Percentiles rank a stretch among this genome's conserved stretches.
Conservation (phyloP, 2,888 invertebrate genomes). For the Spilarctia lutea region DNA sequence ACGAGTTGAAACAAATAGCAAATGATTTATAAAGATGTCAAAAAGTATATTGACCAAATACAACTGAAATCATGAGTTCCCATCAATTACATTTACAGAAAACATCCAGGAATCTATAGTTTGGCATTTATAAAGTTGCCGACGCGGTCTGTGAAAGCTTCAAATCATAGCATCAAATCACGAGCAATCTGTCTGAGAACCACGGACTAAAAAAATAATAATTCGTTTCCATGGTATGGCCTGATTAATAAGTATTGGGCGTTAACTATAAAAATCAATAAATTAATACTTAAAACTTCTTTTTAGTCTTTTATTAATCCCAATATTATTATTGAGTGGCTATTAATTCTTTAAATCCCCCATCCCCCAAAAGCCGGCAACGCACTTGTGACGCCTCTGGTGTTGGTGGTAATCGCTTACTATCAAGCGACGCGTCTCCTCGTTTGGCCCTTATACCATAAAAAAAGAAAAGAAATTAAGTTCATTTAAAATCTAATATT, state of each 20-base stretch:
- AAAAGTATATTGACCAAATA: slow-evolving; percentile 15
- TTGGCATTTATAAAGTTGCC: slow-evolving; percentile 62
- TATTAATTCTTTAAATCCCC: too few relatives aligned
- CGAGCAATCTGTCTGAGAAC: slow-evolving; percentile 79
- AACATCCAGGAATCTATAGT: slow-evolving; percentile 39
- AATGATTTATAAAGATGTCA: background rate
- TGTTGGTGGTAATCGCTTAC: too few relatives aligned
- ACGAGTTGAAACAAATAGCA: background rate
- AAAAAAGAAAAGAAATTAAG: too few relatives aligned
- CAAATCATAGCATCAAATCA: slow-evolving; percentile 81
- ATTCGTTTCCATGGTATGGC: slow-evolving; percentile 69
- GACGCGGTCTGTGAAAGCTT: slow-evolving; percentile 73
- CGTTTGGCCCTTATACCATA: too few relatives aligned
- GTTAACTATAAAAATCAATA: background rate
- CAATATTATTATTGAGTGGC: too few relatives aligned
- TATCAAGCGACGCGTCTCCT: too few relatives aligned
- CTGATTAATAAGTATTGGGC: background rate
- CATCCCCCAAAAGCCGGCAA: too few relatives aligned
- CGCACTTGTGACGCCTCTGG: too few relatives aligned
- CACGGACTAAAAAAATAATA: slow-evolving; percentile 83
- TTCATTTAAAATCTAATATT: background rate
- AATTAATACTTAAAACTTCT: too few relatives aligned
- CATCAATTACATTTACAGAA: slow-evolving; percentile 31
- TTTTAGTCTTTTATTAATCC: too few relatives aligned
- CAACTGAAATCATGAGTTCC: slow-evolving; percentile 26